Conservation (phyloP, 1,140 invertebrate genomes). For the Drosophila repleta region DNA sequence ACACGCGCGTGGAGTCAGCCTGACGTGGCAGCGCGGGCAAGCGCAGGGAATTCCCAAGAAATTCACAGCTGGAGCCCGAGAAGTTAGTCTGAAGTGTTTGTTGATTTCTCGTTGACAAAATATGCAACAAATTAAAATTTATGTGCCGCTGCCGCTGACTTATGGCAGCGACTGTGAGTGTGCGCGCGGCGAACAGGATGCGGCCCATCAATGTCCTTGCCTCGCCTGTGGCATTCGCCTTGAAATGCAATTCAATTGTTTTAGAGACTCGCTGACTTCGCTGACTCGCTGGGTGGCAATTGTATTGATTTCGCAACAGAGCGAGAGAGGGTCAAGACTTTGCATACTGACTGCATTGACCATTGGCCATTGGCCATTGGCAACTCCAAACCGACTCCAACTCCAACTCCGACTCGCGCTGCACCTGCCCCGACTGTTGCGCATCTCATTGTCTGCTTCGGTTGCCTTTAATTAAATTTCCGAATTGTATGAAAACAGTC, state of each 20-base stretch:
- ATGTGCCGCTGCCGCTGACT: conserved; percentile 71
- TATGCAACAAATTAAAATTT: conserved; percentile 84
- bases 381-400: conserved; percentile 7
- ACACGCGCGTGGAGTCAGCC: too few relatives aligned
- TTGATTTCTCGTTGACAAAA: conserved; percentile 83
- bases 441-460: conserved; percentile 79
- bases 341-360: conserved; percentile 27
- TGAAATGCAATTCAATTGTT: conserved; percentile 84
- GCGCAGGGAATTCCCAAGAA: conserved; percentile 83
- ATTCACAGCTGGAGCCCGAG: conserved; percentile 80
- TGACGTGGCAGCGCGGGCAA: conserved; percentile 17
- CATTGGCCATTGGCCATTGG: conserved; percentile 15
- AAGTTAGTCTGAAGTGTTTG: conserved; percentile 51
- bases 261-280: conserved; percentile 23
- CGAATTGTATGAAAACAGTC: conserved; percentile 82
- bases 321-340: conserved; percentile 62
- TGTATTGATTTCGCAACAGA: conserved; percentile 67
- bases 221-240: conserved; percentile 43
- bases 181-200: conserved; percentile 57
- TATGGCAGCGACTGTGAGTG: conserved; percentile 43
- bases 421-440: conserved; percentile 61
- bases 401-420: conserved; percentile 18
- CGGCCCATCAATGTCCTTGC: conserved; percentile 78
- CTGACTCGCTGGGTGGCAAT: conserved; percentile 72
- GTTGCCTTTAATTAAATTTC: conserved; percentile 82